Evolutionary conservation across 1,140 invertebrate species (phyloP).

Genomic region (Cryptotermes secundus): DNA sequence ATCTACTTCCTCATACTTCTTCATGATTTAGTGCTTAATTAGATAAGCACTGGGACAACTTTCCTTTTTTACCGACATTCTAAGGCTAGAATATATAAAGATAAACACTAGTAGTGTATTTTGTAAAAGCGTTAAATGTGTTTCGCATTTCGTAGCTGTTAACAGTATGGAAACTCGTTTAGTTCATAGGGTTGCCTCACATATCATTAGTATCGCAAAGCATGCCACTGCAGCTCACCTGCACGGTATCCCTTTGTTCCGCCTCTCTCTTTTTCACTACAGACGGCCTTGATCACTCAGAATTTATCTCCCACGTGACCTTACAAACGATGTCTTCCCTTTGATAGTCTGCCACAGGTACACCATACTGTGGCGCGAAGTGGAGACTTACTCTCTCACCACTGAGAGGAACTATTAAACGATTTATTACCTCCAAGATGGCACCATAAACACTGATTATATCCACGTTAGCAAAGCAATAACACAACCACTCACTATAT

Average conservation of each 20-base stretch:
- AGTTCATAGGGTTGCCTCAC: too few relatives aligned
- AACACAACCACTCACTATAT: slow-evolving; percentile 11
- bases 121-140: too few relatives aligned
- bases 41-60: too few relatives aligned
- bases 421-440: slow-evolving; percentile 19
- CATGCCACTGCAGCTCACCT: too few relatives aligned
- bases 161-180: too few relatives aligned
- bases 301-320: neutral
- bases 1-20: too few relatives aligned
- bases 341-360: slow-evolving; percentile 15
- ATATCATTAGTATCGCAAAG: too few relatives aligned
- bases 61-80: too few relatives aligned
- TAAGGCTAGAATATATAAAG: too few relatives aligned
- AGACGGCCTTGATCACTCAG: neutral
- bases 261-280: neutral
- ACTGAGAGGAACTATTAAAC: neutral
- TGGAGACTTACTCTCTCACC: neutral
- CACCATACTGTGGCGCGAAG: neutral
- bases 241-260: neutral
- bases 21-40: too few relatives aligned
- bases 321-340: neutral
- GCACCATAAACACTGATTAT: slow-evolving; percentile 19
- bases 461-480: slow-evolving; percentile 16
- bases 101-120: too few relatives aligned
- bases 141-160: too few relatives aligned